Evolutionary conservation across 2,797 vertebrate species (phyloP).

Genomic region (Brachymystax lenok): DNA sequence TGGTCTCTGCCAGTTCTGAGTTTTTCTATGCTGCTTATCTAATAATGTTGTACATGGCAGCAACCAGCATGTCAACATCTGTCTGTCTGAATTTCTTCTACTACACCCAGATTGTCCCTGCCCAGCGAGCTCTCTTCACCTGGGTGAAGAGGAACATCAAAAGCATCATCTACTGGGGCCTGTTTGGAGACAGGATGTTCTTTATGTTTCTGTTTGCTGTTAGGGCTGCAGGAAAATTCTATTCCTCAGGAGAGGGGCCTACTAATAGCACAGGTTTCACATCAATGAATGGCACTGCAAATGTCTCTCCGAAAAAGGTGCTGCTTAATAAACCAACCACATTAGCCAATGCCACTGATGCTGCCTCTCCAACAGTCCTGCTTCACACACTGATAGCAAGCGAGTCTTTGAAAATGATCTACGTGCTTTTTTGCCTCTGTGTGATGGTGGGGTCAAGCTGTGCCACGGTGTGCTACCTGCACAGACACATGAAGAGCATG

Average conservation of each 20-base stretch:
- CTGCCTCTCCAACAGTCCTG: background rate
- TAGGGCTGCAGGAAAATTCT: background rate
- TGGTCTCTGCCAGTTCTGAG: background rate
- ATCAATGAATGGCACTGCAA: background rate
- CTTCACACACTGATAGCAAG: background rate
- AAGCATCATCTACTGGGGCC: conserved; percentile 25
- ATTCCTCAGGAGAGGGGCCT: background rate
- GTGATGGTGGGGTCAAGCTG: conserved; percentile 26
- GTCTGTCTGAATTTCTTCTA: conserved; percentile 60
- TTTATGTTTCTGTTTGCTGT: background rate
- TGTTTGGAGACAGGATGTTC: conserved; percentile 20
- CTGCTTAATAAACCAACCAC: background rate
- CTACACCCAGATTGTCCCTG: conserved; percentile 57
- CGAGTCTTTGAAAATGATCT: conserved; percentile 1
- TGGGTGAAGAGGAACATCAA: conserved; percentile 41
- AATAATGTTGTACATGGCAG: background rate
- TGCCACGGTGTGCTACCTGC: conserved; percentile 40
- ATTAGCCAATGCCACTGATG: background rate
- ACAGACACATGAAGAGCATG: conserved; percentile 49
- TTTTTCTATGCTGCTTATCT: fast-evolving
- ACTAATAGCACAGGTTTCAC: background rate
- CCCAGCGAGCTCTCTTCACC: conserved; percentile 19
- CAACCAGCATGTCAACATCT: conserved; percentile 15
- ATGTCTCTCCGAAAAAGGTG: background rate
- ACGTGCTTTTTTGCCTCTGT: conserved; percentile 21